Evolutionary conservation across 2,797 vertebrate species (phyloP), one percentile per base, ranked within the genome.

Genomic region (Enteromius viviparus): DNA sequence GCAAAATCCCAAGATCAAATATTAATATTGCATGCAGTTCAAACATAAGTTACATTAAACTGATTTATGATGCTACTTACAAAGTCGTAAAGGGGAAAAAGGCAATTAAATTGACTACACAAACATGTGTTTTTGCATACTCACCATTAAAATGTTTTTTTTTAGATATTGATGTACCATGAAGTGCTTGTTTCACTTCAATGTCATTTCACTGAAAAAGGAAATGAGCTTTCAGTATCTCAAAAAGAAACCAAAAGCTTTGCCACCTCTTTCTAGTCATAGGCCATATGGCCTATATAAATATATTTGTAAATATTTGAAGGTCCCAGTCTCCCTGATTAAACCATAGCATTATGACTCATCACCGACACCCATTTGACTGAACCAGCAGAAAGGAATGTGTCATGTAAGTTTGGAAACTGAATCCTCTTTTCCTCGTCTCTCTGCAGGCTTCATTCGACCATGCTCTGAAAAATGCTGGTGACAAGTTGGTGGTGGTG

Each of bases 401-500:
- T 42, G 15, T 40, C 21, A 15, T 37, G 26, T 23, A 6, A 10
- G 3, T 71, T 55, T 49, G 0, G n/a, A 26, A 47, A 26, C n/a
- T 2, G 19, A 23, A 64, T 71, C 0, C 62, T 17, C 5, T 0
- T 32, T 2, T 40, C 68, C 47, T 26, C 19, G 21, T 77, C 0
- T 55, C 32, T 69, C 23, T 69, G 17, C 29, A 99, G 98, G 0
- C 3, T 0, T 92, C 92, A 0, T 97, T 99, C 75, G 0, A 90
- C 0, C 0, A 11, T 0, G 89, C 89, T 66, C 87, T 99, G 89
- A 11, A 15, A 0, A 6, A 66, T 0, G 94, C 95, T 6, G 95
- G 93, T 58, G 23, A 78, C 0, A 97, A 95, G 70, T 94, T 99
- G 68, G 80, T 98, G 68, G 96, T 98, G 2, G 94, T 99, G 74